Conservation (phyloP, 2,113 vertebrate genomes). For the Tylochromis polylepis region DNA sequence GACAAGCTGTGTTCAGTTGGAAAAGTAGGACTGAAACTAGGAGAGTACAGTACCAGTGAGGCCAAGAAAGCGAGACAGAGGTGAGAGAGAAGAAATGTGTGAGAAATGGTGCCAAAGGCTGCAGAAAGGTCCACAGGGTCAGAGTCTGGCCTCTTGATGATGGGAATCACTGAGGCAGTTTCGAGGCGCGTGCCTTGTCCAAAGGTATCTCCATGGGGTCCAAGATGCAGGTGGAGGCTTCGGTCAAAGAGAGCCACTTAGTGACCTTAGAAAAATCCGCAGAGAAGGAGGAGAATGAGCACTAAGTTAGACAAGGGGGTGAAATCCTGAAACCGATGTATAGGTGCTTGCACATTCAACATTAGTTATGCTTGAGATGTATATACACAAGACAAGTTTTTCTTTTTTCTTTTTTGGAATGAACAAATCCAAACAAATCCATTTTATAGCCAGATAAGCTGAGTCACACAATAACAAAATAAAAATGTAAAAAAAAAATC, state of each 20-base stretch:
- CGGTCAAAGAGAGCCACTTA: neutral
- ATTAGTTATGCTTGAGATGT: too few relatives aligned
- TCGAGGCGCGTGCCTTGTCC: neutral
- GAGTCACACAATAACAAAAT: neutral
- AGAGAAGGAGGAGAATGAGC: too few relatives aligned
- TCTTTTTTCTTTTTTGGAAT: too few relatives aligned
- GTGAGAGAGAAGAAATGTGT: neutral
- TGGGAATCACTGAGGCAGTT: neutral
- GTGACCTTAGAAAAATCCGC: too few relatives aligned
- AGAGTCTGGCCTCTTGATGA: neutral
- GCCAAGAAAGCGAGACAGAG: accelerated
- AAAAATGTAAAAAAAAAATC: neutral
- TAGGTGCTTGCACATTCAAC: too few relatives aligned
- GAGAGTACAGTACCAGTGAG: neutral
- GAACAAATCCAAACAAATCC: neutral
- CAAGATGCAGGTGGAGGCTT: neutral
- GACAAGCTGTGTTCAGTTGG: neutral
- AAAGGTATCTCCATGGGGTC: neutral
- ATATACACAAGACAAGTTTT: too few relatives aligned
- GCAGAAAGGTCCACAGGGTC: neutral
- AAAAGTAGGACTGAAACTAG: neutral
- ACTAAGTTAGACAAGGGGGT: too few relatives aligned
- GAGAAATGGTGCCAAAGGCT: neutral
- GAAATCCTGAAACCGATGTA: too few relatives aligned
- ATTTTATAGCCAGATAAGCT: neutral